Conservation (phyloP, 1,140 invertebrate species). For the Scylla paramamosain region DNA sequence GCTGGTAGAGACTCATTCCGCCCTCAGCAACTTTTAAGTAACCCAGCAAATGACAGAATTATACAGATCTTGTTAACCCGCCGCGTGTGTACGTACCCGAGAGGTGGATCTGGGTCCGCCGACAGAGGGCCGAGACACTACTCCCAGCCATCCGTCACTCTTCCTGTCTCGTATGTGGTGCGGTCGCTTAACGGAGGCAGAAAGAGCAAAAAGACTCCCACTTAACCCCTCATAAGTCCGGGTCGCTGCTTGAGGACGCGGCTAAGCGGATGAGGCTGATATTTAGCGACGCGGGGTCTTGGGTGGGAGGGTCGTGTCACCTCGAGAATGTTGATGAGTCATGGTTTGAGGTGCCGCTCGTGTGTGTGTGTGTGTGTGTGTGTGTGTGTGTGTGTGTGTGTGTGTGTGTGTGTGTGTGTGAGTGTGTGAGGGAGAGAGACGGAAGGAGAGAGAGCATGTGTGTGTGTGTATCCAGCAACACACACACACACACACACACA, state of each 20-base stretch:
- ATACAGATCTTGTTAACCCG: slow-evolving; percentile 34
- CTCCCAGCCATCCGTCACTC: neutral
- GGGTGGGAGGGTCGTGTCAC: neutral
- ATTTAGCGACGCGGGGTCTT: neutral
- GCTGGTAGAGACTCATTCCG: neutral
- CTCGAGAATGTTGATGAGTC: slow-evolving; percentile 47
- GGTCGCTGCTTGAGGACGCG: neutral
- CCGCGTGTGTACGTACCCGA: slow-evolving; percentile 23
- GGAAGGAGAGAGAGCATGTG: no score
- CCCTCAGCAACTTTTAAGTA: neutral
- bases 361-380: slow-evolving; percentile 31
- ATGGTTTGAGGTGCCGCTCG: neutral
- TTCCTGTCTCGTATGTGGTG: neutral
- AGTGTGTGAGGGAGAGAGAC: no score
- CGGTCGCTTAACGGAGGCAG: neutral
- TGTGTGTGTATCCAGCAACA: neutral
- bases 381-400: neutral
- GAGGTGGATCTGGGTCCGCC: neutral
- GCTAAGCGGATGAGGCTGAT: neutral
- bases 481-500: no score
- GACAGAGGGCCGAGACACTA: neutral
- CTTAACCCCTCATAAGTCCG: neutral
- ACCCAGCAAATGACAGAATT: slow-evolving; percentile 46
- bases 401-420: neutral
- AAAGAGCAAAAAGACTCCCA: neutral